A percentile compares a stretch with the other conserved stretches of the same genome.
Evolutionary conservation across 2,888 invertebrate genomes (phyloP).

Genomic region (Leucania comma): DNA sequence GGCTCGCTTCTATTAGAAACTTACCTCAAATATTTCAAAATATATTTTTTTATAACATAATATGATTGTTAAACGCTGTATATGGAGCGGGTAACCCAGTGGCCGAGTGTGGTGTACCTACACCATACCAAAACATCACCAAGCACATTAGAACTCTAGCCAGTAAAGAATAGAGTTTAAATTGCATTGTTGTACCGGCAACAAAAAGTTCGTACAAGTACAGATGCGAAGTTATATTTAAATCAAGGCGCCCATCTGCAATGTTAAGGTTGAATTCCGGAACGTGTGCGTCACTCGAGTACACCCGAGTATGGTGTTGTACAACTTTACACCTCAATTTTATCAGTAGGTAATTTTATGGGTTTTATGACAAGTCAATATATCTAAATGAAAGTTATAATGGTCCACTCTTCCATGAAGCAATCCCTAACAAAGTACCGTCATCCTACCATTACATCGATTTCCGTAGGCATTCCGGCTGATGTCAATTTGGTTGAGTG

Average conservation of each 20-base stretch:
- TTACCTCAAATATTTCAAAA: conserved; percentile 53
- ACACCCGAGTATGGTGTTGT: conserved; percentile 72
- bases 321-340: conserved; percentile 34
- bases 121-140: conserved; percentile 26
- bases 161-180: conserved; percentile 64
- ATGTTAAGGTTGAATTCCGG: conserved; percentile 90
- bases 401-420: not conserved
- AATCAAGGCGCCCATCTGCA: conserved; percentile 85
- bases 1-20: not conserved
- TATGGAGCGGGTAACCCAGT: conserved; percentile 74
- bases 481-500: not conserved
- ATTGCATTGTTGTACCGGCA: conserved; percentile 71
- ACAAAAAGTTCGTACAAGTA: conserved; percentile 72
- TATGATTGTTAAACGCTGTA: conserved; percentile 66
- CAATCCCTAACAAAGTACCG: not conserved
- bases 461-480: not conserved
- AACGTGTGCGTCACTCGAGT: conserved; percentile 81
- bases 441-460: not conserved
- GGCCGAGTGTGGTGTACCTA: conserved; percentile 68
- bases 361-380: not conserved
- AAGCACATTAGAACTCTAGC: conserved; percentile 40
- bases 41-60: conserved; percentile 62
- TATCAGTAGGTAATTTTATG: not conserved
- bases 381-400: not conserved
- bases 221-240: conserved; percentile 86